A percentile compares a stretch with the other conserved stretches of the same genome.
Conservation (phyloP, 2,797 vertebrate species). For the Sebastes oblongus region DNA sequence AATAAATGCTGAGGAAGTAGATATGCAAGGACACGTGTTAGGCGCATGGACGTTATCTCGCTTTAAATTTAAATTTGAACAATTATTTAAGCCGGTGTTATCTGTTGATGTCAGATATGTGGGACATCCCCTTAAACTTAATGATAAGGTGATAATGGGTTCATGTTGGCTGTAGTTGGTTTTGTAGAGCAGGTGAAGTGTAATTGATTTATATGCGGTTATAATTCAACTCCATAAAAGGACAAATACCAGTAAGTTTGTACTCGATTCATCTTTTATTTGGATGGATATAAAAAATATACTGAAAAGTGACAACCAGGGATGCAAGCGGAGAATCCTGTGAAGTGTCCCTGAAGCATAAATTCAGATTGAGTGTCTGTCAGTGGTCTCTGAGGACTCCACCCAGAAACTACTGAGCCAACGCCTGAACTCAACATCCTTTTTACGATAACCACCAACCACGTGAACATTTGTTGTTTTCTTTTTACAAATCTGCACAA, state of each 20-base stretch:
- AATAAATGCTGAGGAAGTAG: slow-evolving; percentile 53
- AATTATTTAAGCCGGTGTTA: background rate
- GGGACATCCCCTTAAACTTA: background rate
- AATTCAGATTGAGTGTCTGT: background rate
- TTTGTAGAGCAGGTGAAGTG: background rate
- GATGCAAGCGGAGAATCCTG: background rate
- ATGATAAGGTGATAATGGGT: background rate
- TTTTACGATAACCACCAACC: background rate
- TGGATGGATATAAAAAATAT: background rate
- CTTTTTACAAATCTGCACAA: background rate
- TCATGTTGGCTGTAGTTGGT: background rate
- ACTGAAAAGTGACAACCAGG: background rate
- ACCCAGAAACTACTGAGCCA: slow-evolving; percentile 37
- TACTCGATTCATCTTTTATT: background rate
- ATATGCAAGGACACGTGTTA: slow-evolving; percentile 31
- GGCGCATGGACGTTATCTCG: background rate
- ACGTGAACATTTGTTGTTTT: background rate
- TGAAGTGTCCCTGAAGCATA: background rate
- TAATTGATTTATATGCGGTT: background rate
- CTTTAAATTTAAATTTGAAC: background rate
- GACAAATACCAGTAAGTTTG: background rate
- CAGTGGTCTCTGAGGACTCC: slow-evolving; percentile 2
- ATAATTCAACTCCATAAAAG: background rate
- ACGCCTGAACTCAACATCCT: slow-evolving; percentile 38
- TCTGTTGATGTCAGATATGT: background rate